These are phyloP conservation scores for Muricea muricata DNA, from an alignment of 92 coral and sea anemone genomes.

Conservation along the genomic window DNA sequence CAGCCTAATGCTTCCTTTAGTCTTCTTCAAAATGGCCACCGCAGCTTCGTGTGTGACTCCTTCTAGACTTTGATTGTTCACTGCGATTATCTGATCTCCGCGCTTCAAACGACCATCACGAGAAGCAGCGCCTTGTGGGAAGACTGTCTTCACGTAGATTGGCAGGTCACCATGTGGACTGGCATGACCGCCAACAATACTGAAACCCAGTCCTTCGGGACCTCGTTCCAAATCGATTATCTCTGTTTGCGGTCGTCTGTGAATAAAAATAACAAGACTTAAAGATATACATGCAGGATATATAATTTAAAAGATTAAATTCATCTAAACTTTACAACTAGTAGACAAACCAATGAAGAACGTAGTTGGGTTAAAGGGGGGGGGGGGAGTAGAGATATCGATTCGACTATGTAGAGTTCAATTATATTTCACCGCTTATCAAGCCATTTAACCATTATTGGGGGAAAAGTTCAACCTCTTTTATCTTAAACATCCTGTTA, in stretches of 20 bases:
- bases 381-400: too few species aligned
- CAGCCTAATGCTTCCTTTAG: constrained; percentile 85
- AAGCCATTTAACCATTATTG: too few species aligned
- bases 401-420: too few species aligned
- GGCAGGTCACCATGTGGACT: constrained; percentile 99
- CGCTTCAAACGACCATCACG: constrained; percentile 94
- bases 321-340: too few species aligned
- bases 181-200: constrained; percentile 99
- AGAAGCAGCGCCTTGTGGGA: constrained; percentile 99
- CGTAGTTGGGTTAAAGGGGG: too few species aligned
- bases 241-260: constrained; percentile 91
- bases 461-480: too few species aligned
- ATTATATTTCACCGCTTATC: too few species aligned
- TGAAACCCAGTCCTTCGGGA: constrained; percentile 98
- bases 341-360: too few species aligned
- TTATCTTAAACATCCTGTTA: too few species aligned
- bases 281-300: too few species aligned
- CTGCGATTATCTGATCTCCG: constrained; percentile 97
- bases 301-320: too few species aligned
- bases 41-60: constrained; percentile 95
- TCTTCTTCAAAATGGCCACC: constrained; percentile 87
- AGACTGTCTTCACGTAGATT: constrained; percentile 99
- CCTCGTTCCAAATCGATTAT: constrained; percentile 97
- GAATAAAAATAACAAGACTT: too few species aligned
- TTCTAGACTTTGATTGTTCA: constrained; percentile 89